These are phyloP conservation scores for Pseudomyrmex cubaensis DNA, from an alignment of 1,140 invertebrate genomes.

Conservation along the genomic window DNA sequence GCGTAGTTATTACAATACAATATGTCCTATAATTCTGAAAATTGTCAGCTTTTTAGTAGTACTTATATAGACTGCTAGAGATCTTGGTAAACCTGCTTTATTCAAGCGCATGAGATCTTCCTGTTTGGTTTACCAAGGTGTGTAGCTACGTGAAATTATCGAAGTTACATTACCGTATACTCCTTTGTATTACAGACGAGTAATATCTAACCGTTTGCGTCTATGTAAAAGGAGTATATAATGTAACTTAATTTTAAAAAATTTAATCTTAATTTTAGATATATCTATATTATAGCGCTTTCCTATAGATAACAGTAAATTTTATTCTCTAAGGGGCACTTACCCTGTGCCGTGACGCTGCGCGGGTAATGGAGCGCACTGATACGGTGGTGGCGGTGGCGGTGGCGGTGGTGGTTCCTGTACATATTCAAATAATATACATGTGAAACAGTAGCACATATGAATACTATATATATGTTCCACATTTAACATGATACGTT, in stretches of 20 bases:
- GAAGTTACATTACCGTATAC: slow-evolving; percentile 32
- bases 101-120: slow-evolving; percentile 42
- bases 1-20: background rate
- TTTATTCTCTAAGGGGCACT: slow-evolving; percentile 69
- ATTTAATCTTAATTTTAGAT: slow-evolving; percentile 1
- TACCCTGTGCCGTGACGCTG: slow-evolving; percentile 83
- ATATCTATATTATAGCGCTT: background rate
- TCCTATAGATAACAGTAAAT: slow-evolving; percentile 29
- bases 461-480: background rate
- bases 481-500: slow-evolving; percentile 33
- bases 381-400: slow-evolving; percentile 72
- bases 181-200: slow-evolving; percentile 8
- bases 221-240: slow-evolving; percentile 46
- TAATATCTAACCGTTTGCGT: background rate
- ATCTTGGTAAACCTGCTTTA: slow-evolving; percentile 67
- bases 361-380: slow-evolving; percentile 76
- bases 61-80: slow-evolving; percentile 16
- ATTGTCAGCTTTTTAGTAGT: slow-evolving; percentile 49
- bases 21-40: slow-evolving; percentile 37
- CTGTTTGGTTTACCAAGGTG: slow-evolving; percentile 42
- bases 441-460: slow-evolving; percentile 2
- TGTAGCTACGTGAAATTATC: slow-evolving; percentile 41
- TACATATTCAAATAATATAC: slow-evolving; percentile 1
- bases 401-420: slow-evolving; percentile 74
- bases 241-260: slow-evolving; percentile 13